Evolutionary conservation across 2,797 vertebrate species (phyloP), one percentile per base, ranked within the genome.

Genomic region (Odontamblyopus rebecca): DNA sequence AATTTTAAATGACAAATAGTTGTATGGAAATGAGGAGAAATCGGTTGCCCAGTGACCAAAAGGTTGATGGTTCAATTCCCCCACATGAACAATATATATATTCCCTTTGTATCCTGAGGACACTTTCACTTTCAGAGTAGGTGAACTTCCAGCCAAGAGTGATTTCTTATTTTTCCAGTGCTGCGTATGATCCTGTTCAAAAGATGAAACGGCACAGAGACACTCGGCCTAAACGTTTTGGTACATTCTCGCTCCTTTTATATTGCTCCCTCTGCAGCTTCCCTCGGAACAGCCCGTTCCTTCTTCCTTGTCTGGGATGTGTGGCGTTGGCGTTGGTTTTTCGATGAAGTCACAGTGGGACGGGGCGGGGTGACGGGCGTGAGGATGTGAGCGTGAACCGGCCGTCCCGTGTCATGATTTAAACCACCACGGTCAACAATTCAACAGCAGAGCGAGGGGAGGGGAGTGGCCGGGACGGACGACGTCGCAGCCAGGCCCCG

Each of bases 161-260:
- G 30, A 11, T 30, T 32, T 62, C 16, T 38, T 62, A 35, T 38
- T 35, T 35, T 62, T 62, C 32, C 30, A 62, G 61, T 19, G 16
- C 61, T 38, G 61, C 16, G 79, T 53, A 79, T 75, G 84, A 68
- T 80, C 72, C 68, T 32, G 8, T 16, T 61, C 75, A 88, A 77
- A 71, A 86, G 76, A 87, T 84, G 70, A 76, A 84, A 89, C 77
- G 71, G 83, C 81, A 82, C 76, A 76, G 81, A 78, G 78, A 82
- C 83, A 75, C 72, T 67, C 61, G 62, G 80, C 70, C 81, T 74
- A 74, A 81, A 82, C 73, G 35, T 68, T 82, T 80, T 73, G 75
- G 73, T 83, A 91, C 89, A 86, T 90, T 91, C 85, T 70, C 72
- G 82, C 84, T 75, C 79, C 74, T 76, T 84, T 85, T 69, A 44